A percentile compares a stretch with the other conserved stretches of the same genome.
Evolutionary conservation across 2,113 vertebrate species (phyloP).

Genomic region (Falcunculus frontatus): DNA sequence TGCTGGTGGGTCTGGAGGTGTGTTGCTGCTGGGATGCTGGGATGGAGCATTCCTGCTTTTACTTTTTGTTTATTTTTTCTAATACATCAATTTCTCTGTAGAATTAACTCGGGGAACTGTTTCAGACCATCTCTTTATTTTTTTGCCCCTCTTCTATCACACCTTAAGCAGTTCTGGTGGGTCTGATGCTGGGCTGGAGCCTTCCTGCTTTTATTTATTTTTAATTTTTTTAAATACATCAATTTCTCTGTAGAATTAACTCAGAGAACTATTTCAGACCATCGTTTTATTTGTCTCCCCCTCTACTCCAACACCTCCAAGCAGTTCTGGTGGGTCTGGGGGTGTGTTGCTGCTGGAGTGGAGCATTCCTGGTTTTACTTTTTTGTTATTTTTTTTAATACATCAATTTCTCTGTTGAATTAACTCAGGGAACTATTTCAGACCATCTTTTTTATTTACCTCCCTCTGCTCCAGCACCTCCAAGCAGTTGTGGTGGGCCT

Average conservation of each 20-base stretch:
- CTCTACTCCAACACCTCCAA: not conserved
- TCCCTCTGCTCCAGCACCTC: no score
- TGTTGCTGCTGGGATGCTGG: not conserved
- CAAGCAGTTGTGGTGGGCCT: no score
- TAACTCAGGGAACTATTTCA: no score
- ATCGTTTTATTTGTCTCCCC: no score
- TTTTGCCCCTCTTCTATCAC: fast-evolving
- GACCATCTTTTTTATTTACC: no score
- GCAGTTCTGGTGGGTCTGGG: not conserved
- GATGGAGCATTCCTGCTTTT: not conserved
- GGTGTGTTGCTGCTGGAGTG: no score
- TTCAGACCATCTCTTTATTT: fast-evolving
- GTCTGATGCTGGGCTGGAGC: no score
- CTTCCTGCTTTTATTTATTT: not conserved
- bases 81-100: not conserved
- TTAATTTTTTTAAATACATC: not conserved
- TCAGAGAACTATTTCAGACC: not conserved
- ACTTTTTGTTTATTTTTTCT: not conserved
- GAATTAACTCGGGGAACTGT: no score
- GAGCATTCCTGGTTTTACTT: no score
- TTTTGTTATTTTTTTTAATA: no score
- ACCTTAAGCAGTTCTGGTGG: not conserved
- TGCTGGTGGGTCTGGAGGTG: not conserved
- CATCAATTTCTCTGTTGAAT: no score
- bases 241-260: not conserved